phyloP scores from a whole-genome alignment of 2,888 invertebrate genomes.

The Eupithecia inturbata region DNA sequence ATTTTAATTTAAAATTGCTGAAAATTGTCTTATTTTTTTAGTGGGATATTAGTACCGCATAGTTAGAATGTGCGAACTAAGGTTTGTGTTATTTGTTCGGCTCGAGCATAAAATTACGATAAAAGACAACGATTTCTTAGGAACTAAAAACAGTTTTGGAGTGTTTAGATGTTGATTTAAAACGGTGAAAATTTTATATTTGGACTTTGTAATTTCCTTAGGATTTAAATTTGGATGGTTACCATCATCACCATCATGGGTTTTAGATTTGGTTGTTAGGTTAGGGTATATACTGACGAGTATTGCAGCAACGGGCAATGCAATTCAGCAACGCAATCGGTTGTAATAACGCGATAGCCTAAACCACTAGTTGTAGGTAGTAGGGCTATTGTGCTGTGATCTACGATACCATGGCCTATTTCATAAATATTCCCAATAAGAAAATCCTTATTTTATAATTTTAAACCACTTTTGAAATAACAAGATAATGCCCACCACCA shows the following conservation, averaged over 20 bases:
- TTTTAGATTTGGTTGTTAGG: slow-evolving; percentile 12
- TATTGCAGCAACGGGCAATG: slow-evolving; percentile 23
- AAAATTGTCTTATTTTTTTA: slow-evolving; percentile 3
- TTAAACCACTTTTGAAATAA: neutral
- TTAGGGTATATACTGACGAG: slow-evolving; percentile 30
- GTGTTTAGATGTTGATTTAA: neutral
- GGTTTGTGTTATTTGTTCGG: too few relatives aligned
- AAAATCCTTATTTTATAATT: neutral
- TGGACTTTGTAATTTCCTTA: neutral
- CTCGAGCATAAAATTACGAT: too few relatives aligned
- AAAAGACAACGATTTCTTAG: neutral
- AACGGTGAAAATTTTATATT: neutral
- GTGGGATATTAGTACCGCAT: neutral
- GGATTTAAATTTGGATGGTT: neutral
- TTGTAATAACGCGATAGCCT: slow-evolving; percentile 68
- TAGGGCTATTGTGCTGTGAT: neutral
- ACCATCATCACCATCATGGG: neutral
- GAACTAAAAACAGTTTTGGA: neutral
- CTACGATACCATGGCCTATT: neutral
- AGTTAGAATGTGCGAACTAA: neutral
- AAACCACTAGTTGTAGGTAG: slow-evolving; percentile 31
- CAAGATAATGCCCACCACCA: neutral
- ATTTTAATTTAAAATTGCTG: slow-evolving; percentile 4
- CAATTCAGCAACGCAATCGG: slow-evolving; percentile 69
- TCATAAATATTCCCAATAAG: neutral